Evolutionary conservation across 2,113 vertebrate species (phyloP).

Genomic region (Psephotus haematonotus): DNA sequence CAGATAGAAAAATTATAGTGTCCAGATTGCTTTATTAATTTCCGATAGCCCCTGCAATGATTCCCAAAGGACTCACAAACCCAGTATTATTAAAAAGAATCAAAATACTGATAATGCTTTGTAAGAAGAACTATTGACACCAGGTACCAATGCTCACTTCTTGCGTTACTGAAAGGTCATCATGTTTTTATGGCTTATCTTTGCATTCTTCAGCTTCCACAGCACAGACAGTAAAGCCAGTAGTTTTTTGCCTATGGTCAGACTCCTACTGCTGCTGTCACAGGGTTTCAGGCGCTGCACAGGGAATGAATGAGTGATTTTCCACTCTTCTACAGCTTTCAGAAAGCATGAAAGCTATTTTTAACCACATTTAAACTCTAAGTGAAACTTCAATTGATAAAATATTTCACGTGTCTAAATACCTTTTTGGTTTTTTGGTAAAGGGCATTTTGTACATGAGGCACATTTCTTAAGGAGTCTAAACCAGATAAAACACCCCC

Average conservation of each 20-base stretch:
- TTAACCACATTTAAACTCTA: not conserved
- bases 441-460: not conserved
- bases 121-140: not conserved
- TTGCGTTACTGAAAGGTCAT: not conserved
- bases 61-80: not conserved
- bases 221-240: not conserved
- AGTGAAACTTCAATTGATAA: not conserved
- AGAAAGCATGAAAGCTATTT: constrained; percentile 23
- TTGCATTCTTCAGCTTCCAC: not conserved
- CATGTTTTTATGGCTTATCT: not conserved
- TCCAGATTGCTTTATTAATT: not conserved
- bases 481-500: not conserved
- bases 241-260: not conserved
- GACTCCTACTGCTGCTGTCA: not conserved
- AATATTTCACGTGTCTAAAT: not conserved
- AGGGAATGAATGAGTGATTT: not conserved
- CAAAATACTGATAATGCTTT: not conserved
- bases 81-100: not conserved
- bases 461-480: not conserved
- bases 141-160: not conserved
- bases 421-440: not conserved
- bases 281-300: not conserved
- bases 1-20: not conserved
- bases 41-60: not conserved
- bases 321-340: not conserved